Evolutionary conservation across 2,113 vertebrate species (phyloP).

Genomic region (Trichomycterus rosablanca): DNA sequence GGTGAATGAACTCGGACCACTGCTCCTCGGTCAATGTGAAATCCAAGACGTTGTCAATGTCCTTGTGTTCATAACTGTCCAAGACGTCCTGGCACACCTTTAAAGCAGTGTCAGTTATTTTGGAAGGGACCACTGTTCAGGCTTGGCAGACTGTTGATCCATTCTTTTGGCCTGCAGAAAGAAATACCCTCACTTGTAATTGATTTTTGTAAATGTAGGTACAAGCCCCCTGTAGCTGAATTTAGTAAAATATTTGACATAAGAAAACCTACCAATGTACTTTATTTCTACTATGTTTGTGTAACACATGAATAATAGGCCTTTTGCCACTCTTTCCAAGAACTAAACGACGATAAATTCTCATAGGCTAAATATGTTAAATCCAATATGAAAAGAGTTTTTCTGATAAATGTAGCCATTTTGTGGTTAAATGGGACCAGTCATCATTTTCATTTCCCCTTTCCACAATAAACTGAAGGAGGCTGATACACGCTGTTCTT

Average conservation of each 20-base stretch:
- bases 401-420: too few relatives aligned
- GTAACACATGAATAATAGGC: too few relatives aligned
- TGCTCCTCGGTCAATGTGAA: constrained; percentile 45
- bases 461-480: constrained; percentile 78
- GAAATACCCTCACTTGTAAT: neutral
- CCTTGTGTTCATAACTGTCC: constrained; percentile 66
- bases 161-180: constrained; percentile 47
- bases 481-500: constrained; percentile 81
- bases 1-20: constrained; percentile 74
- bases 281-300: too few relatives aligned
- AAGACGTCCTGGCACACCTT: constrained; percentile 72
- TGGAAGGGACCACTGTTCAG: constrained; percentile 40
- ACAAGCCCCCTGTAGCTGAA: too few relatives aligned
- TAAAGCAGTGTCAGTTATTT: constrained; percentile 75
- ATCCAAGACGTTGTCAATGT: constrained; percentile 68
- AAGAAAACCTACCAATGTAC: too few relatives aligned
- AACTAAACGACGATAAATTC: too few relatives aligned
- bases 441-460: constrained; percentile 11
- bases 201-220: too few relatives aligned
- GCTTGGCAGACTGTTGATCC: constrained; percentile 5
- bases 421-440: too few relatives aligned
- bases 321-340: too few relatives aligned
- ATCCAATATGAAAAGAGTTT: too few relatives aligned
- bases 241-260: too few relatives aligned
- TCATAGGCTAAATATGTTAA: too few relatives aligned